These are phyloP conservation scores for Catamblyrhynchus diadema DNA, from an alignment of 2,797 vertebrate genomes.

Conservation along the genomic window DNA sequence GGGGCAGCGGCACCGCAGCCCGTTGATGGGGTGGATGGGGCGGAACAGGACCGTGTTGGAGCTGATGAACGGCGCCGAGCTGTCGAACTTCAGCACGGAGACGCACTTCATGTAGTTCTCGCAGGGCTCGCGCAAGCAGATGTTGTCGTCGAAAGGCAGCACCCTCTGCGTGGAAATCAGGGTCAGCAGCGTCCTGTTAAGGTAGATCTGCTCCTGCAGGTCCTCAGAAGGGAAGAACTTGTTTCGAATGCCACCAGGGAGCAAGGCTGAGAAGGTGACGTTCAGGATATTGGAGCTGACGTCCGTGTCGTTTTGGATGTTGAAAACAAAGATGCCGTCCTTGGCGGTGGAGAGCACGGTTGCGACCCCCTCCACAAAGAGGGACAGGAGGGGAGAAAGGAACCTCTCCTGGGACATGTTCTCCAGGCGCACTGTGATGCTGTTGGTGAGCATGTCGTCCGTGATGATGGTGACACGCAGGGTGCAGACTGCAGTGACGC, in stretches of 20 bases:
- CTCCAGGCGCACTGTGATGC: conserved; percentile 95
- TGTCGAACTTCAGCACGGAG: conserved; percentile 95
- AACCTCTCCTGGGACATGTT: conserved; percentile 99
- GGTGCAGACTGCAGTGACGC: conserved; percentile 83
- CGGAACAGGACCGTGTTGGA: conserved; percentile 94
- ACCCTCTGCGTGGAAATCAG: conserved; percentile 91
- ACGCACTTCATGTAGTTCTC: conserved; percentile 99
- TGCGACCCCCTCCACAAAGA: conserved; percentile 92
- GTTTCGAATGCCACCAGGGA: conserved; percentile 82
- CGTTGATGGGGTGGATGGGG: conserved; percentile 95
- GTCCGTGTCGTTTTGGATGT: conserved; percentile 95
- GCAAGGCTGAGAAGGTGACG: conserved; percentile 92
- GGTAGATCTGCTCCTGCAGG: conserved; percentile 96
- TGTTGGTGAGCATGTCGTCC: conserved; percentile 97
- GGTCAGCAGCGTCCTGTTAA: conserved; percentile 91
- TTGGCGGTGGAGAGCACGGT: conserved; percentile 89
- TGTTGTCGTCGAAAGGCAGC: conserved; percentile 97
- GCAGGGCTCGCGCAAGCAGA: conserved; percentile 96
- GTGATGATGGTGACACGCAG: conserved; percentile 96
- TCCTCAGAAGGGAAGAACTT: conserved; percentile 92
- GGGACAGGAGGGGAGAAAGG: conserved; percentile 89
- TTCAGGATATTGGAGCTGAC: conserved; percentile 92
- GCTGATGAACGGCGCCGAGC: conserved; percentile 93
- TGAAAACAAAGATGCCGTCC: conserved; percentile 92
- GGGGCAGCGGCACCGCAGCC: conserved; percentile 93